Evolutionary conservation across 2,113 vertebrate species (phyloP).

Genomic region (Myrmecophaga tridactyla): DNA sequence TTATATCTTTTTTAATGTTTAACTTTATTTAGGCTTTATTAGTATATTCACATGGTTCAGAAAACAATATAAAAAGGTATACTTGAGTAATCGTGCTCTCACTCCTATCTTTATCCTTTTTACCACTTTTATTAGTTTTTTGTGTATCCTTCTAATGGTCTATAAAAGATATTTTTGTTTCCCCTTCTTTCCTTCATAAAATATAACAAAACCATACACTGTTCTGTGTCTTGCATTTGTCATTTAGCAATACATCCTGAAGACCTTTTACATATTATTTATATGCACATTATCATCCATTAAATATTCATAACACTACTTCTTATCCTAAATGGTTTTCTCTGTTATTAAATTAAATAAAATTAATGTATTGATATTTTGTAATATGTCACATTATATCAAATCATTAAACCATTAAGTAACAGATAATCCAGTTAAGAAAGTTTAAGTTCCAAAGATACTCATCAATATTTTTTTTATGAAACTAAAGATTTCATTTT

Average conservation of each 20-base stretch:
- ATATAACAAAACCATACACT: neutral
- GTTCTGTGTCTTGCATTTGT: neutral
- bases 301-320: neutral
- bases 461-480: neutral
- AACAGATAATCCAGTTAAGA: neutral
- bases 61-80: neutral
- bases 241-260: neutral
- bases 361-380: neutral
- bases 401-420: neutral
- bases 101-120: neutral
- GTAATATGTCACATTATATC: neutral
- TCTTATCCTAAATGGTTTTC: neutral
- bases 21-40: neutral
- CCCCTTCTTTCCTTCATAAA: neutral
- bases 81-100: neutral
- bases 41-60: neutral
- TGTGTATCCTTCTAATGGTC: neutral
- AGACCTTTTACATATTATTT: neutral
- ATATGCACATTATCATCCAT: neutral
- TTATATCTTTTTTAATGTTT: constrained; percentile 39
- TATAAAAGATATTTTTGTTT: neutral
- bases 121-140: neutral
- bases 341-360: neutral
- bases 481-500: neutral
- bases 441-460: neutral